Evolutionary conservation across 2,113 vertebrate genomes (phyloP), one percentile per base, ranked within the genome.

Genomic region (Lamprotornis superbus): DNA sequence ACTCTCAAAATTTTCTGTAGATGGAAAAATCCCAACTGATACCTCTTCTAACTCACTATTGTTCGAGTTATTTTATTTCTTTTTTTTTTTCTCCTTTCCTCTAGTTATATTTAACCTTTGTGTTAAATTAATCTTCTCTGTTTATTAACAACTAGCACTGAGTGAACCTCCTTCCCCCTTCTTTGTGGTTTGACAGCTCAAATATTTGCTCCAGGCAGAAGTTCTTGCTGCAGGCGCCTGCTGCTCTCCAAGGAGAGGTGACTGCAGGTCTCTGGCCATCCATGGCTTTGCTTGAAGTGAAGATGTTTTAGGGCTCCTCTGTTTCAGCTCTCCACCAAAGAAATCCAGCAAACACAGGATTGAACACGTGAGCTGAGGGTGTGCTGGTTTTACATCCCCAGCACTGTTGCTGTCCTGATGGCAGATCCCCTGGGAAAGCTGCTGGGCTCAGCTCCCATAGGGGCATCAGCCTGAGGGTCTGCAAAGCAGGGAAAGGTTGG

Each of bases 41-140:
- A 90, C 86, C 78, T 93, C 87, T 82, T 73, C 76, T 83, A 68
- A 75, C 46, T 90, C 14, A 0, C 79, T 71, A 23, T 75, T 89
- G 86, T 94, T 95, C 67, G 77, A 87, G 40, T 79, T 95, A 22
- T 18, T 92, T 93, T 85, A 83, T 88, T 85, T 71, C 65, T 92
- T 92, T 47, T 47, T 39, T 39, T 27, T 76, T 30, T 76, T 27
- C 18, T 21, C 31, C 46, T 70, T 90, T 85, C 68, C 85, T 89
- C 73, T 93, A 88, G 83, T 87, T 96, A 96, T 95, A 94, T 95
- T 95, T 96, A 94, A 96, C 73, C 86, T 96, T 89, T 92, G 90
- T 93, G 89, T 94, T 87, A 73, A 82, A 96, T 96, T 89, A 92
- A 93, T 96, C 93, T 96, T 95, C 80, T 89, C 28, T 96, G 90